Conservation (phyloP, 2,888 invertebrate genomes). For the Choreutis nemorana region DNA sequence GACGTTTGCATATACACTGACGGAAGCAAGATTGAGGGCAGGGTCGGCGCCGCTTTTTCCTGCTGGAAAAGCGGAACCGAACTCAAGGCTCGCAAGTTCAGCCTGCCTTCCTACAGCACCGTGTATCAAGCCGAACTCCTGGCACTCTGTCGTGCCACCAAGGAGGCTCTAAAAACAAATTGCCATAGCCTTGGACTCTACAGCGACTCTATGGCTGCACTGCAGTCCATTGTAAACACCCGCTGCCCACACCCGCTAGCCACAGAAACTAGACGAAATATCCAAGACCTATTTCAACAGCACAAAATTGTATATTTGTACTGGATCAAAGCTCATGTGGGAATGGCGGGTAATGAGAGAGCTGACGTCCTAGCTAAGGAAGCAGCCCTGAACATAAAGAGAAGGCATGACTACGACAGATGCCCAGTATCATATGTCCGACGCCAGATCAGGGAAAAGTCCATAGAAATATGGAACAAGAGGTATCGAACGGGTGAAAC, state of each 20-base stretch:
- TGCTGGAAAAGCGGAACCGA: neutral
- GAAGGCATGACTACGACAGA: neutral
- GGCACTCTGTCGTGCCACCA: neutral
- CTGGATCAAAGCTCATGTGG: conserved; percentile 8
- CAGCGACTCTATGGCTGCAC: conserved; percentile 4
- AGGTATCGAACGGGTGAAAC: neutral
- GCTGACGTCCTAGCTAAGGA: conserved; percentile 6
- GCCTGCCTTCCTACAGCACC: neutral
- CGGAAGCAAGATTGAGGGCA: neutral
- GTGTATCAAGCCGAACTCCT: neutral
- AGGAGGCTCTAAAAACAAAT: neutral
- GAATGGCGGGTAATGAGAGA: conserved; percentile 7
- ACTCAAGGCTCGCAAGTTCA: neutral
- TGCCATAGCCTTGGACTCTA: neutral
- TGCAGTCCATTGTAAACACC: conserved; percentile 1
- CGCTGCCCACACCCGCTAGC: conserved; percentile 2
- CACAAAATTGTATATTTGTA: neutral
- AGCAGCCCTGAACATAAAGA: neutral
- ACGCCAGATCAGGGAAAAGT: neutral
- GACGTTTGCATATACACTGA: neutral
- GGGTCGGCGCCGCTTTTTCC: neutral
- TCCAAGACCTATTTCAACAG: neutral
- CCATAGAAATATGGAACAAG: neutral
- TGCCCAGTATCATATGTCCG: neutral
- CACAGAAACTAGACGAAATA: neutral